These are phyloP conservation scores for Rhagoletis pomonella DNA, from an alignment of 1,140 invertebrate species.

Conservation along the genomic window DNA sequence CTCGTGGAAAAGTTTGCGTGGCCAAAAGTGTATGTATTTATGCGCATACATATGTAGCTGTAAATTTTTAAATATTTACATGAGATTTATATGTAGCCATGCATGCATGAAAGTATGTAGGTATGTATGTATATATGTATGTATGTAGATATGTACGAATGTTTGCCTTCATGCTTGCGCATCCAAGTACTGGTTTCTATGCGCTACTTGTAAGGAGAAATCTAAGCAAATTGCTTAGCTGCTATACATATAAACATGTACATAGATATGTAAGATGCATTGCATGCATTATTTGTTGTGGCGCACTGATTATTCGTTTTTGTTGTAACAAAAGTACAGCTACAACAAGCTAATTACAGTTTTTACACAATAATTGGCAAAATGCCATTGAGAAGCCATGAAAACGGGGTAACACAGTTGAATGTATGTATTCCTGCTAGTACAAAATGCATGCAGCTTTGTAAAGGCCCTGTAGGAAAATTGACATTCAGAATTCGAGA, in stretches of 20 bases:
- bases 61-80: no score
- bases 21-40: no score
- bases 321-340: constrained; percentile 34
- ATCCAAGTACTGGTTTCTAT: constrained; percentile 17
- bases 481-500: no score
- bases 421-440: neutral
- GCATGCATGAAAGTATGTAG: no score
- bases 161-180: neutral
- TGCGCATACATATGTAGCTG: no score
- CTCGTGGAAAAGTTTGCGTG: no score
- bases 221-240: constrained; percentile 23
- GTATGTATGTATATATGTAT: neutral
- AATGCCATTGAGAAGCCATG: constrained; percentile 47
- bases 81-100: no score
- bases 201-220: constrained; percentile 45
- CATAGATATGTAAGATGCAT: neutral
- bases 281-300: neutral
- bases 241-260: neutral
- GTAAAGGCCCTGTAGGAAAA: neutral
- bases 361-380: constrained; percentile 50
- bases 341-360: constrained; percentile 52
- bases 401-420: neutral
- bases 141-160: neutral
- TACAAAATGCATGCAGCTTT: neutral
- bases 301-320: neutral